Evolutionary conservation across 2,888 invertebrate genomes (phyloP).

Genomic region (Plemyria rubiginata): DNA sequence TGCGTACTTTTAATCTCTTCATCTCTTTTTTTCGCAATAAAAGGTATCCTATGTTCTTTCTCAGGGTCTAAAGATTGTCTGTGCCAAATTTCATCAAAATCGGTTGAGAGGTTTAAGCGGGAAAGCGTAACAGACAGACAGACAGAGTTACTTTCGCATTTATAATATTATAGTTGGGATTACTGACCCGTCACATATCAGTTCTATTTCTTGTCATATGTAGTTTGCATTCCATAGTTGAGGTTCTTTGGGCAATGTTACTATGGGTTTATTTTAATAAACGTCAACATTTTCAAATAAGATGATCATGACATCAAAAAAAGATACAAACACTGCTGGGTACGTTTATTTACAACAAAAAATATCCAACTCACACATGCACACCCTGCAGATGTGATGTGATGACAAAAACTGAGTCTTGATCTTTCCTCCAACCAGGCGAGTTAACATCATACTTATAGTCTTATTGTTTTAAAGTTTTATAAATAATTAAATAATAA

Average conservation of each 20-base stretch:
- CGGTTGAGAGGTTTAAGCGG: too few relatives aligned
- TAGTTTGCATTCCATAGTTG: slow-evolving; percentile 11
- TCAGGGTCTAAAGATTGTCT: too few relatives aligned
- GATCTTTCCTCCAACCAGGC: slow-evolving; percentile 46
- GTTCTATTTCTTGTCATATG: slow-evolving; percentile 7
- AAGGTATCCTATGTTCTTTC: too few relatives aligned
- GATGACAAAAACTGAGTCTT: slow-evolving; percentile 67
- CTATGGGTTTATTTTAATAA: background rate
- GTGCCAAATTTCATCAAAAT: too few relatives aligned
- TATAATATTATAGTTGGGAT: too few relatives aligned
- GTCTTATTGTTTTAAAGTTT: background rate
- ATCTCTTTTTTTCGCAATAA: too few relatives aligned
- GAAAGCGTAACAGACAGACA: too few relatives aligned
- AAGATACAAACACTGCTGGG: slow-evolving; percentile 52
- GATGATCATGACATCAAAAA: background rate
- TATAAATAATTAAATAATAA: too few relatives aligned
- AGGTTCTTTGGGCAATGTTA: slow-evolving; percentile 4
- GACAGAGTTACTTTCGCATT: too few relatives aligned
- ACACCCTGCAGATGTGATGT: slow-evolving; percentile 75
- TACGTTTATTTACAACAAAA: slow-evolving; percentile 57
- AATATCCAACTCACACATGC: slow-evolving; percentile 56
- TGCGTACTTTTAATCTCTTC: too few relatives aligned
- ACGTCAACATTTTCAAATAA: background rate
- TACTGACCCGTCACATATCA: background rate
- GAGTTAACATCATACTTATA: background rate